Evolutionary conservation across 1,140 invertebrate genomes (phyloP), one percentile per base, ranked within the genome.

Genomic region (Maniola jurtina): DNA sequence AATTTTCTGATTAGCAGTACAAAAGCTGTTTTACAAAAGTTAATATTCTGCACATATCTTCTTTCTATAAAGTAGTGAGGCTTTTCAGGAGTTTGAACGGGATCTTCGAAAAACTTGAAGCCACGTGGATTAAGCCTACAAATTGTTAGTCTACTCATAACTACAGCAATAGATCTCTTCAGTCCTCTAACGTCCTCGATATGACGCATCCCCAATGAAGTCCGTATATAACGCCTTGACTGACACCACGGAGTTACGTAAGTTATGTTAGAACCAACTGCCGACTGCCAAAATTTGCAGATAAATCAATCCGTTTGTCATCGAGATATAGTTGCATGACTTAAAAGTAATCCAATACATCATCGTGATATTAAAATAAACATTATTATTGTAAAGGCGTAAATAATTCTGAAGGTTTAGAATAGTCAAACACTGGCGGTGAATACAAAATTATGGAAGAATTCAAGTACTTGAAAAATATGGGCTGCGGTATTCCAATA

Each of bases 241-340:
- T 79, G 75, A 77, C 75, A 77, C 79, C 73, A 80, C 48, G 55
- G 14, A 47, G 68, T 83, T 82, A 82, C 75, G 75, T 79, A 81
- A 81, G 69, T 80, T 76, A 72, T 73, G 73, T 72, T 79, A 74
- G 76, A 75, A 77, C 72, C 72, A 72, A 76, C 79, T 76, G 68
- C 58, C 70, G 73, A 75, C 72, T 87, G 79, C 77, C 79, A 81
- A 84, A 83, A 80, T 78, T 76, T 64, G 68, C 68, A 64, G 72
- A 79, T 79, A 82, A 78, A 80, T 79, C 80, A 81, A 84, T 80
- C 75, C 70, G 79, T 86, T 75, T 79, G 80, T 79, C 78, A 77
- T 79, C 77, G 71, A 66, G 59, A 64, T 71, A 70, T 77, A 65
- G 67, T 68, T 65, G 48, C 60, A 70, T 65, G 63, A 61, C 25